Conservation (phyloP, 2,113 vertebrate species). For the Ophthalmolycus amberensis region DNA sequence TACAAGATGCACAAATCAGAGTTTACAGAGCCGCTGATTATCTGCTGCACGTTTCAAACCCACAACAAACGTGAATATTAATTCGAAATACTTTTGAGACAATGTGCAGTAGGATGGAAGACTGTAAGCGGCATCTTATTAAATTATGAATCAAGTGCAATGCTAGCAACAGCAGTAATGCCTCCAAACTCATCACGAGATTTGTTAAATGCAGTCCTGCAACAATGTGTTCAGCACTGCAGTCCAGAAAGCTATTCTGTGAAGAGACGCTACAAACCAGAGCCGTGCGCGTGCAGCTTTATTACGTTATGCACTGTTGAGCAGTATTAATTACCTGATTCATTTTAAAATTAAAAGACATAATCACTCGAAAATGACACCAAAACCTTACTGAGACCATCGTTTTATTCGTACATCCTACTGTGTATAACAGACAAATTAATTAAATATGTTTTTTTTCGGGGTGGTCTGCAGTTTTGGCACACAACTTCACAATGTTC, state of each 20-base stretch:
- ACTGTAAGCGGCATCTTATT: constrained; percentile 18
- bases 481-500: neutral
- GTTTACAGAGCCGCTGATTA: constrained; percentile 12
- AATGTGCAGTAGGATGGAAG: constrained; percentile 16
- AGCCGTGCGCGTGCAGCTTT: neutral
- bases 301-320: neutral
- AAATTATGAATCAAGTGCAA: constrained; percentile 32
- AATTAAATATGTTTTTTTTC: neutral
- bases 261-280: neutral
- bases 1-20: constrained; percentile 39
- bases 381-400: neutral
- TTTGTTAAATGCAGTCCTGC: constrained; percentile 13
- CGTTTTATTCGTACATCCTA: neutral
- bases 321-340: neutral
- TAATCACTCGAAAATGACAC: neutral
- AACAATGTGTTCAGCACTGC: constrained; percentile 9
- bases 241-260: neutral
- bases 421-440: neutral
- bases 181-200: constrained; percentile 18
- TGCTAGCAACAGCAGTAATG: constrained; percentile 22
- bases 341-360: constrained; percentile 5
- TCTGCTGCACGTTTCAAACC: neutral
- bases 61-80: constrained; percentile 39
- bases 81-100: constrained; percentile 16
- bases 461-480: too few relatives aligned